phyloP scores from a whole-genome alignment of 2,797 vertebrate species.

The Enteromius anoplus region DNA sequence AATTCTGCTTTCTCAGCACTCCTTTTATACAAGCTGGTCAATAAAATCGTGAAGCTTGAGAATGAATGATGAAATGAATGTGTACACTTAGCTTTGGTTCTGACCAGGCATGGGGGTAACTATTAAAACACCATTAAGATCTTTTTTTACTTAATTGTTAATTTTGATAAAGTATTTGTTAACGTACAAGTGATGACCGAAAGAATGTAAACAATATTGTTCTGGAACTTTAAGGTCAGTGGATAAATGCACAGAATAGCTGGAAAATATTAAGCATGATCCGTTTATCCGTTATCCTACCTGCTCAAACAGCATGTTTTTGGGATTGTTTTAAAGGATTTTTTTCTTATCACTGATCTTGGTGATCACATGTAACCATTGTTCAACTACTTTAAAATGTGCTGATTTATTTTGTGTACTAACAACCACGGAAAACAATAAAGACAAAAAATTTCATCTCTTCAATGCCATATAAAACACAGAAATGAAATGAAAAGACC shows the following conservation, averaged over 20 bases:
- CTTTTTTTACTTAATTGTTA: not conserved
- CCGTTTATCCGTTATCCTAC: too few relatives aligned
- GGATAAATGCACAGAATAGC: not conserved
- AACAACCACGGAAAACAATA: too few relatives aligned
- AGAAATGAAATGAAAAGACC: not conserved
- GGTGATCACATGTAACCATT: too few relatives aligned
- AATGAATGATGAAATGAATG: not conserved
- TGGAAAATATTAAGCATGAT: not conserved
- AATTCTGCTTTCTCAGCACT: conserved; percentile 40
- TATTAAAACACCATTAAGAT: not conserved
- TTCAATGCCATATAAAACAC: not conserved
- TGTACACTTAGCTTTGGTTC: not conserved
- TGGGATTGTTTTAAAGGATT: too few relatives aligned
- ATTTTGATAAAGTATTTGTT: not conserved
- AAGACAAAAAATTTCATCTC: not conserved
- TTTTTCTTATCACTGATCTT: too few relatives aligned
- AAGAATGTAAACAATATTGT: not conserved
- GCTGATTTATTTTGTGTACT: too few relatives aligned
- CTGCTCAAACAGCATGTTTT: too few relatives aligned
- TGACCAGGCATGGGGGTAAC: not conserved
- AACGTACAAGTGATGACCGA: not conserved
- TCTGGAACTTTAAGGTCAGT: not conserved
- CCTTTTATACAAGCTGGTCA: conserved; percentile 6
- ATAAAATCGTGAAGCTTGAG: conserved; percentile 10
- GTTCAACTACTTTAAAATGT: too few relatives aligned